Percentiles rank a stretch among this genome's conserved stretches.
These are phyloP conservation scores for Ianthella basta DNA, from an alignment of 37 sponge, comb jelly and placozoan species.

Conservation along the genomic window DNA sequence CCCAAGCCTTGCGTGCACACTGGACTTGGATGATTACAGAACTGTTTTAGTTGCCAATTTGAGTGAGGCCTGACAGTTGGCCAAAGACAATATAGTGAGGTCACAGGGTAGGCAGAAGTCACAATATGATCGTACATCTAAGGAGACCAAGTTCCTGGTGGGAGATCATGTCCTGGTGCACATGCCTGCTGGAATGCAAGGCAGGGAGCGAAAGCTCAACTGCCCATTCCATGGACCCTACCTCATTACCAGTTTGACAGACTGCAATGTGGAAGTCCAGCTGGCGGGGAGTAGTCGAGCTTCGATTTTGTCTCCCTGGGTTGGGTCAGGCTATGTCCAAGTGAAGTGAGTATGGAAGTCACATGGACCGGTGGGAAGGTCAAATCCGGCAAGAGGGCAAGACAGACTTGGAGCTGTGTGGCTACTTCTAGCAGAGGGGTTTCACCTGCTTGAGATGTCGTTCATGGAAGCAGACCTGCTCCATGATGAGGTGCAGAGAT, in stretches of 20 bases:
- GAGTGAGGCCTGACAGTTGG: conserved; percentile 35
- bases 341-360: background rate
- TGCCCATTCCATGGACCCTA: conserved; percentile 51
- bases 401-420: too few relatives aligned
- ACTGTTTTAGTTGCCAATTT: conserved; percentile 19
- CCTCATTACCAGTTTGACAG: background rate
- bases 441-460: too few relatives aligned
- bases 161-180: conserved; percentile 44
- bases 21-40: conserved; percentile 51
- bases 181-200: conserved; percentile 28
- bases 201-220: conserved; percentile 34
- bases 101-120: conserved; percentile 29
- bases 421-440: too few relatives aligned
- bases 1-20: background rate
- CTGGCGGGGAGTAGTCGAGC: background rate
- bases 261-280: conserved; percentile 35
- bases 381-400: too few relatives aligned
- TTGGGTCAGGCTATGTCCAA: conserved; percentile 21
- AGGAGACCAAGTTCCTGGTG: background rate
- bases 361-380: too few relatives aligned
- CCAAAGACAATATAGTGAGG: conserved; percentile 24
- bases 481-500: too few relatives aligned
- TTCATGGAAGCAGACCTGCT: too few relatives aligned
- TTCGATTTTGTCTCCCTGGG: conserved; percentile 25
- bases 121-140: conserved; percentile 16